Evolutionary conservation across 1,140 invertebrate species (phyloP).

Genomic region (Sminthurides bifidus): DNA sequence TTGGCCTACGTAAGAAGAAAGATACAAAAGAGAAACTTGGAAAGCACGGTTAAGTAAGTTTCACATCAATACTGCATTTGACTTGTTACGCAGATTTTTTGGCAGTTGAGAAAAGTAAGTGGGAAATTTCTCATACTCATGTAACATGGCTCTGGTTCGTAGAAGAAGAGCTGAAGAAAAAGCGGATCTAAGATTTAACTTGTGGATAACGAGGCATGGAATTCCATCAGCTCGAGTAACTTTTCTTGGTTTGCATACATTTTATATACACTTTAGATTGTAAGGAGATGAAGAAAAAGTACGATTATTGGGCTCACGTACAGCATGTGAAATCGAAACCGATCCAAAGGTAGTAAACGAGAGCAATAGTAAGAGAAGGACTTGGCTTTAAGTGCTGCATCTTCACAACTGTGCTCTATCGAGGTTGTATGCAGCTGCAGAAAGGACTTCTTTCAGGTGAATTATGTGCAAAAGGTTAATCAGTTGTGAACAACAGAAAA

Average conservation of each 20-base stretch:
- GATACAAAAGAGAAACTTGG: neutral
- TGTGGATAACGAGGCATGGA: neutral
- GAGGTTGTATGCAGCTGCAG: neutral
- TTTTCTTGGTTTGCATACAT: too few species aligned
- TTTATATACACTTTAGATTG: neutral
- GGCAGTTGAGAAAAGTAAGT: neutral
- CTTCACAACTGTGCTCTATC: neutral
- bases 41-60: neutral
- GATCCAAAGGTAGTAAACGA: conserved; percentile 6
- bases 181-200: neutral
- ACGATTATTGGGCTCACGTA: conserved; percentile 13
- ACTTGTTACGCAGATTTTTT: neutral
- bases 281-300: conserved; percentile 1
- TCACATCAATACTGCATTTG: neutral
- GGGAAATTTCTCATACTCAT: neutral
- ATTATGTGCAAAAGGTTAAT: too few species aligned
- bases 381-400: conserved; percentile 1
- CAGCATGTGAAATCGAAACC: conserved; percentile 18
- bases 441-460: too few species aligned
- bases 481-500: too few species aligned
- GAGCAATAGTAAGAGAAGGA: neutral
- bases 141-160: neutral
- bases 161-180: neutral
- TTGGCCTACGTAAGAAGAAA: conserved; percentile 19
- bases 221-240: too few species aligned